Percentiles rank a stretch among this genome's conserved stretches.
Conservation (phyloP, 2,113 vertebrate species). For the Rhinolophus sinicus region DNA sequence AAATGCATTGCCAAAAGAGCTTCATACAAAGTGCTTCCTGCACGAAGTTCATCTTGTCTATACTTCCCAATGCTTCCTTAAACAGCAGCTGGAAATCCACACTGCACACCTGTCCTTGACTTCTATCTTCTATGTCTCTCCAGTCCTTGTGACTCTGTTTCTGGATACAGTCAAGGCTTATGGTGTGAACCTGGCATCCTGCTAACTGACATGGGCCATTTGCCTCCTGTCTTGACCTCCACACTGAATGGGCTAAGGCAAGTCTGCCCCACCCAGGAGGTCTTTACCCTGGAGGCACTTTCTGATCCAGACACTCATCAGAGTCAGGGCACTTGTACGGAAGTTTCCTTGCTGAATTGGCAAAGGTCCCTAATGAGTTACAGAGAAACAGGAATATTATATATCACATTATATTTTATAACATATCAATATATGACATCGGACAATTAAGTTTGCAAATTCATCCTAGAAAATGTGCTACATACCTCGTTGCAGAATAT, state of each 20-base stretch:
- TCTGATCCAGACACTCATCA: background rate
- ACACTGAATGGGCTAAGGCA: no score
- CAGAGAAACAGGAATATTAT: background rate
- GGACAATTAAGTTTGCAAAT: no score
- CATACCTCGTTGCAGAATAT: no score
- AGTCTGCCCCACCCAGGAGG: background rate
- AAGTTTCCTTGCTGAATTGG: background rate
- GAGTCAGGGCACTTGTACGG: background rate
- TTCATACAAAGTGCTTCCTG: background rate
- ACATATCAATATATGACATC: background rate
- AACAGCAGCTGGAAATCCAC: background rate
- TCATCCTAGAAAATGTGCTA: no score
- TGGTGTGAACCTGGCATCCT: background rate
- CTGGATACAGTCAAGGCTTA: no score
- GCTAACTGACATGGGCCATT: background rate
- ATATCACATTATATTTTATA: background rate
- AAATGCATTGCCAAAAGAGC: background rate
- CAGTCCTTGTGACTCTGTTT: background rate
- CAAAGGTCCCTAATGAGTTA: background rate
- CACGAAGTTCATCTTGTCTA: background rate
- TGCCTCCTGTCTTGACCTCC: background rate
- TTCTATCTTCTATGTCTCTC: background rate
- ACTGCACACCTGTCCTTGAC: background rate
- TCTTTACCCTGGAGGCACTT: background rate
- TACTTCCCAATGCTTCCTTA: background rate